Evolutionary conservation across 2,888 invertebrate species (phyloP), one percentile per base, ranked within the genome.

Genomic region (Leucania comma): DNA sequence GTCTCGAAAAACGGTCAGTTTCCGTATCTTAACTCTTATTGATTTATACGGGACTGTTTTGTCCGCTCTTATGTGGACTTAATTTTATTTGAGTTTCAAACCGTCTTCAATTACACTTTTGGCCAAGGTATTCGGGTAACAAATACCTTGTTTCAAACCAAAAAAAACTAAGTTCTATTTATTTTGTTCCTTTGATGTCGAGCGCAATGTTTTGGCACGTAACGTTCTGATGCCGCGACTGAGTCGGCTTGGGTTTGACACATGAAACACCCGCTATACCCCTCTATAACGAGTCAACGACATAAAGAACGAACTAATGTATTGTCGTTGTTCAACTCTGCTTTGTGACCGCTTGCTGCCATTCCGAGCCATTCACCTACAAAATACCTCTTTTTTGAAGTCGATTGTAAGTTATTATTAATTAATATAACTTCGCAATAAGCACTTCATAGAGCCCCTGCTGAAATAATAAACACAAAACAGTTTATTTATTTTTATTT

Each of bases 241-340:
- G 61, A 60, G 38, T n/a, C 12, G 32, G 68, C 35, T 78, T 72
- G 84, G 67, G 69, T 78, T 68, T 75, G 75, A 78, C 82, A 82
- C 59, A 54, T 72, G 63, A 71, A 72, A 78, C 75, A n/a, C 42
- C 17, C 51, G 24, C 67, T 50, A 22, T 42, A 5, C 38, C 38
- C 9, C 9, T 5, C 24, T 17, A 14, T 29, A 29, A 22, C 35
- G 42, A 59, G 29, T 68, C 63, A 58, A 64, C 66, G 58, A 62
- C 51, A 66, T 60, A 61, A 68, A 68, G 51, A 73, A 72, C 63
- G 24, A 54, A 53, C 42, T 32, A 71, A 68, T 83, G 69, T 66
- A 54, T 51, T 42, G 51, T 32, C 50, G 35, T 48, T 51, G 68
- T 65, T 59, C 20, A 42, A 29, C 65, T 50, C 4, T 20, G 46